phyloP scores from a whole-genome alignment of 92 coral and sea anemone genomes.

The Palythoa caribaeorum region DNA sequence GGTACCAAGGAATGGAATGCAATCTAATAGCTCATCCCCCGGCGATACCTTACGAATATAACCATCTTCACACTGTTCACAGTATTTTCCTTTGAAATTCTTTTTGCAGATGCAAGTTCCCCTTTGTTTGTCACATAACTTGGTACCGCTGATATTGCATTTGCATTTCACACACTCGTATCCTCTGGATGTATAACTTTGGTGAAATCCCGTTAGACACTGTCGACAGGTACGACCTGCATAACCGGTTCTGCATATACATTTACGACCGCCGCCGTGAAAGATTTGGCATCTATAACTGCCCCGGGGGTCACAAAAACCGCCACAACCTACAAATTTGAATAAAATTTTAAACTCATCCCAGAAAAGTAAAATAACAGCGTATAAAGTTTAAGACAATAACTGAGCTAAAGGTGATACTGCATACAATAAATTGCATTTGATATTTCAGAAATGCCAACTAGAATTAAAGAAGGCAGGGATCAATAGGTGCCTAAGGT shows the following conservation, averaged over 20 bases:
- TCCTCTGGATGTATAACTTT: neutral
- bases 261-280: neutral
- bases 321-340: conserved; percentile 30
- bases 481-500: neutral
- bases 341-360: neutral
- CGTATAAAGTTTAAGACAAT: neutral
- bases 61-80: conserved; percentile 25
- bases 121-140: conserved; percentile 25
- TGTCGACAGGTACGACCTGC: conserved; percentile 46
- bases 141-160: conserved; percentile 5
- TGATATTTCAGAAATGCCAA: neutral
- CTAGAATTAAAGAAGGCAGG: neutral
- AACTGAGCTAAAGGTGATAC: neutral
- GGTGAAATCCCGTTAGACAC: conserved; percentile 60
- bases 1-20: conserved; percentile 38
- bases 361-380: neutral
- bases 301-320: conserved; percentile 1
- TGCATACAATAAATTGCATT: neutral
- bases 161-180: conserved; percentile 38
- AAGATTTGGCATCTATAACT: neutral
- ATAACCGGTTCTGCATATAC: conserved; percentile 56
- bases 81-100: neutral
- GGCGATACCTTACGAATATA: conserved; percentile 14
- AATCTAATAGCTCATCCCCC: conserved; percentile 7
- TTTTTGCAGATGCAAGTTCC: conserved; percentile 38